phyloP scores from a whole-genome alignment of 2,797 vertebrate species.

The Megaceryle alcyon region DNA sequence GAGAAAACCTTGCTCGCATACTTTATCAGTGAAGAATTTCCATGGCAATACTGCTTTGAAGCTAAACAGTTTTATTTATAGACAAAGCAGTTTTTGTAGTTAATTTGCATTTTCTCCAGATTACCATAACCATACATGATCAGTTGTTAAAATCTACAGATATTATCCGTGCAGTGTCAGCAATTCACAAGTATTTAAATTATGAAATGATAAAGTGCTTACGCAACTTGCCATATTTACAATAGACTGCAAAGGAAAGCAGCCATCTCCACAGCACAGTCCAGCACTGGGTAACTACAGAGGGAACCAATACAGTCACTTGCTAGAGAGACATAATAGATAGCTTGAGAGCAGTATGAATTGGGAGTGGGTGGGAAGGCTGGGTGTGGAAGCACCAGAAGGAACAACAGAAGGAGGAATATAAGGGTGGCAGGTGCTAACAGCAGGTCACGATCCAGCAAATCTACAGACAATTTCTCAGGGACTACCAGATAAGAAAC shows the following conservation, averaged over 20 bases:
- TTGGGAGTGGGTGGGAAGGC: not conserved
- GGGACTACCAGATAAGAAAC: not conserved
- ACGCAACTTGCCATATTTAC: not conserved
- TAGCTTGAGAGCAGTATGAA: not conserved
- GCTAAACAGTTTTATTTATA: conserved; percentile 63
- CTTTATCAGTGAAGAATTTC: conserved; percentile 63
- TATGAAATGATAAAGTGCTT: not conserved
- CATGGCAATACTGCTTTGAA: conserved; percentile 67
- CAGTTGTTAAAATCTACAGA: conserved; percentile 50
- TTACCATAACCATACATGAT: conserved; percentile 62
- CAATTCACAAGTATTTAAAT: conserved; percentile 30
- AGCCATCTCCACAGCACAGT: not conserved
- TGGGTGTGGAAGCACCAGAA: not conserved
- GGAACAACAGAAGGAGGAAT: not conserved
- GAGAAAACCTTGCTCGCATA: conserved; percentile 15
- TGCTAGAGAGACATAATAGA: not conserved
- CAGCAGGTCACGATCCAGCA: not conserved
- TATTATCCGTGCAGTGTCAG: conserved; percentile 37
- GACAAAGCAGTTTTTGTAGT: conserved; percentile 22
- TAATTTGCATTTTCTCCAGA: conserved; percentile 62
- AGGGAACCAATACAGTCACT: not conserved
- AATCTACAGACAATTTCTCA: not conserved
- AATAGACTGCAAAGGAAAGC: not conserved
- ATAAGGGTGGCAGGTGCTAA: not conserved
- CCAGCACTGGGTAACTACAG: not conserved